A percentile compares a stretch with the other conserved stretches of the same genome.
These are phyloP conservation scores for Sylvietta virens DNA, from an alignment of 2,113 vertebrate species.

Conservation along the genomic window DNA sequence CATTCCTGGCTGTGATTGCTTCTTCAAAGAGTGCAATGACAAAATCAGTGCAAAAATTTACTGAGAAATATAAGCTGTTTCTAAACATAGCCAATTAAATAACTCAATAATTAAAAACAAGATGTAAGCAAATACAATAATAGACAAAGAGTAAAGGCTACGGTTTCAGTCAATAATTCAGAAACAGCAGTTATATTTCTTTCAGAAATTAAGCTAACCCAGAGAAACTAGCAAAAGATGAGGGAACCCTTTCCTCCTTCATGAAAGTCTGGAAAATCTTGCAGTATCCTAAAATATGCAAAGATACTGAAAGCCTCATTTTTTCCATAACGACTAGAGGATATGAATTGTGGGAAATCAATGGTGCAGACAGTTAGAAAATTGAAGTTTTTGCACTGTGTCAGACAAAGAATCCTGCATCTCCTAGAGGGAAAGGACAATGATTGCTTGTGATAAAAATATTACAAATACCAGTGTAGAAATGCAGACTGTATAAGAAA, in stretches of 20 bases:
- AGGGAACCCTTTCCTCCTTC: neutral
- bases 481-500: neutral
- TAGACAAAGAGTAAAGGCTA: neutral
- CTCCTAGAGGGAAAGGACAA: neutral
- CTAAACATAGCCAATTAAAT: neutral
- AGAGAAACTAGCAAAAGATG: neutral
- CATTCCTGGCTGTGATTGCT: neutral
- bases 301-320: neutral
- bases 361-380: slow-evolving; percentile 25
- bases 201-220: neutral
- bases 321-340: neutral
- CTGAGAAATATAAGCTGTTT: neutral
- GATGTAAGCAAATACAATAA: neutral
- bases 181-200: neutral
- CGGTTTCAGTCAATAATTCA: neutral
- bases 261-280: neutral
- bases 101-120: neutral
- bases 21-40: neutral
- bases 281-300: neutral
- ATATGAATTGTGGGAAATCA: slow-evolving; percentile 21
- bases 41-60: neutral
- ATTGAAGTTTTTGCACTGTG: neutral
- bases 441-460: neutral
- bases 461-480: neutral
- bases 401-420: neutral